Base-by-base conservation (phyloP, 64 coral and sea anemone species). In the Actinia equina region DNA sequence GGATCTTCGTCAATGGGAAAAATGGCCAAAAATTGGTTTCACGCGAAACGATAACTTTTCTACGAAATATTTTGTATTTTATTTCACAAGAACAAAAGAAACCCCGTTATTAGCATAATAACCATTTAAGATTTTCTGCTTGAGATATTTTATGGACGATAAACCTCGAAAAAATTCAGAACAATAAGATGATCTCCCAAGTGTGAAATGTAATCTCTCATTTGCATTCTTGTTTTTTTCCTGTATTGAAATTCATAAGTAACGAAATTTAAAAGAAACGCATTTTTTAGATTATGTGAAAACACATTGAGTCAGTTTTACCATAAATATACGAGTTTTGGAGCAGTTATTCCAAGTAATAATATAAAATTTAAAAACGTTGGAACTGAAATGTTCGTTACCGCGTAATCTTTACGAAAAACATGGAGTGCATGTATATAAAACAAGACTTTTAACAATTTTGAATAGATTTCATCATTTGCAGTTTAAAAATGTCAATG, bases 1-100 rank as follows among this genome's bases (percentile, higher is more conserved):
- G 82, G 82, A 84, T 45, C 77, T 46, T 46, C 44, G 19, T 79
- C 77, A 79, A 79, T 81, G 78, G 78, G 26, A 15, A 41, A 74
- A 74, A 41, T 5, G 2, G 26, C 7, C n/a, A 7, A 1, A 74
- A 74, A 74, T 52, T n/a, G 43, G 43, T 51, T 81, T 81, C 78
- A 20, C 44, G 45, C 44, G 44, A 81, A 37, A 16, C 69, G 26
- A 26, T 26, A 74, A 10, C 41, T 74, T 41, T 74, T 10, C 69
- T 74, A 37, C 12, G 27, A 15, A 74, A 30, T 30, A 41, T 41
- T 74, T 41, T 25, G 13, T 30, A 30, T 74, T 74, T 74, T 41
- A 74, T 4, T 74, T 74, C 25, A 14, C 22, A 8, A 74, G 11
- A 74, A 74, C 69, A 42, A 74, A 74, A 25, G 69, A 14, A 74